These are phyloP conservation scores for Epinephelus coioides DNA, from an alignment of 2,797 vertebrate genomes.

Conservation along the genomic window DNA sequence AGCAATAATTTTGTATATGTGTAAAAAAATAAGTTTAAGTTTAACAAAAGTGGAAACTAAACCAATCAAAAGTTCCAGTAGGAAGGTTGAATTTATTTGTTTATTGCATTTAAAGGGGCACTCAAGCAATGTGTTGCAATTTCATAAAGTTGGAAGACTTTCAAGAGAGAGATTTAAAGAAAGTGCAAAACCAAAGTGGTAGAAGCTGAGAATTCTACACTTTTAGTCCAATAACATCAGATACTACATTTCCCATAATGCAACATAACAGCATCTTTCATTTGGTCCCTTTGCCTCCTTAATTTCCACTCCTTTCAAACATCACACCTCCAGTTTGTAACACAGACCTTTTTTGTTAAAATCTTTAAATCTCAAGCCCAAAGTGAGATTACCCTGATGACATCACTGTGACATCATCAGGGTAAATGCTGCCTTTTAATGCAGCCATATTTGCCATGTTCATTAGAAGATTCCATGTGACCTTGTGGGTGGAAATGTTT, in stretches of 20 bases:
- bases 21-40: neutral
- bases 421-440: no score
- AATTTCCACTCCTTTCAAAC: neutral
- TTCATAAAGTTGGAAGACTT: neutral
- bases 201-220: neutral
- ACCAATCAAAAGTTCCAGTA: neutral
- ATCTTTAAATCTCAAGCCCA: neutral
- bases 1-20: neutral
- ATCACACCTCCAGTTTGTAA: no score
- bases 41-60: neutral
- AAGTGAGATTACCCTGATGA: neutral
- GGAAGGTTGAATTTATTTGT: neutral
- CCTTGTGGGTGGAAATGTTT: no score
- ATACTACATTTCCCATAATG: conserved; percentile 11
- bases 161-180: neutral
- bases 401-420: neutral
- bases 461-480: no score
- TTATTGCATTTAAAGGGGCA: neutral
- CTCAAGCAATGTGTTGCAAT: neutral
- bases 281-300: neutral
- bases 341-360: neutral
- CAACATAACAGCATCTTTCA: neutral
- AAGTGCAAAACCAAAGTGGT: neutral
- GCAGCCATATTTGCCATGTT: no score
- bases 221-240: no score